Base-by-base conservation (phyloP, 2,113 vertebrate genomes). In the Brachionichthys hirsutus region DNA sequence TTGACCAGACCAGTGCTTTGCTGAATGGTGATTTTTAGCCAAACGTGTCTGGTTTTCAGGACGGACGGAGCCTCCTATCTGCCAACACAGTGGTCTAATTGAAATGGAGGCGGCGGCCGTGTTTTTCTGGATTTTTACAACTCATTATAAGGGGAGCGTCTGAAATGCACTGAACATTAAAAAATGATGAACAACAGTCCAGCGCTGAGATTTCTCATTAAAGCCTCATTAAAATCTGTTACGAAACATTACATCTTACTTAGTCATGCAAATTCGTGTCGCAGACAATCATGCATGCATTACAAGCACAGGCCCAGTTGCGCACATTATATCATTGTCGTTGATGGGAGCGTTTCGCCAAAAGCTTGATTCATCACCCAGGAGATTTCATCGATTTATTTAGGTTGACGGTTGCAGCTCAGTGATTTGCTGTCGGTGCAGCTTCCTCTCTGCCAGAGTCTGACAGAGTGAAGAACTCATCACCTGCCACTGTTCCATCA, bases 351-450 rank as follows among this genome's bases (percentile, higher is more conserved):
- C 41, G 11, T 69, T 62, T 75, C 58, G 54, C 36, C 44, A 22
- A 40, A 41, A 55, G 48, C 19, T 82, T 73, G 48, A 68, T 73
- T 66, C 4, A 36, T 81, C 54, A 69, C 63, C 20, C 35, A 24
- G 38, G 9, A 54, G 64, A 49, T n/a, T n/a, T n/a, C 19, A 40
- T 73, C 47, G 51, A 75, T 77, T 70, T 62, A 71, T 78, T 75
- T 61, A 19, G 22, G 62, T 30, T 62, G 47, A 55, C 67, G 55
- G 74, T 40, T 45, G 67, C 57, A 67, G 48, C 48, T 44, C 41
- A 24, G 50, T 75, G 73, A 74, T 79, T 74, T 55, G 56, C 46
- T 22, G 47, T 34, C 22, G 11, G 44, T 18, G 15, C 44, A 18
- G 13, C 68, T 73, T 62, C 38, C 41, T 54, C 43, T 54, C 43